Conservation (phyloP, 2,888 invertebrate species). For the Diabrotica balteata region DNA sequence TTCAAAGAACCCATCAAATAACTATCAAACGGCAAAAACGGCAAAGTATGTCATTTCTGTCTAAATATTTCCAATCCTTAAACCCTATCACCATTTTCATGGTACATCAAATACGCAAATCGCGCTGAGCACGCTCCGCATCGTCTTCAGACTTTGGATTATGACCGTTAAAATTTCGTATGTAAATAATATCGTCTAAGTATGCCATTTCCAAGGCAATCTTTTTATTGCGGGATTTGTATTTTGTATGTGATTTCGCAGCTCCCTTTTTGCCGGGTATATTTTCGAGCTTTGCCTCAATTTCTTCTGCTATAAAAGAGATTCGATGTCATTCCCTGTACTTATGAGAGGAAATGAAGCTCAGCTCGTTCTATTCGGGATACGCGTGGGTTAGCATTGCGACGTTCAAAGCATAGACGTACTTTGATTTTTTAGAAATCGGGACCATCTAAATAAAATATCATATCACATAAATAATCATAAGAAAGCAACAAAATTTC, state of each 20-base stretch:
- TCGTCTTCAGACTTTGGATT: constrained; percentile 30
- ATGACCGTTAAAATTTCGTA: constrained; percentile 49
- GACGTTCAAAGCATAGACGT: neutral
- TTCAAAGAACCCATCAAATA: too few species aligned
- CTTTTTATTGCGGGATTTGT: constrained; percentile 39
- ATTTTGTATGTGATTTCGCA: constrained; percentile 46
- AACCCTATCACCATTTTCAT: constrained; percentile 10
- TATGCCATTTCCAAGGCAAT: constrained; percentile 49
- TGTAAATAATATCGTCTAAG: constrained; percentile 54
- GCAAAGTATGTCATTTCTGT: too few species aligned
- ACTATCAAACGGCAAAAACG: too few species aligned
- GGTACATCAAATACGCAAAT: constrained; percentile 10
- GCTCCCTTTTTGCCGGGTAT: constrained; percentile 43
- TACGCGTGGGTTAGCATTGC: constrained; percentile 18
- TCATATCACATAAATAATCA: too few species aligned
- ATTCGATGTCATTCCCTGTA: constrained; percentile 43
- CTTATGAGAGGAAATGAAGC: constrained; percentile 29
- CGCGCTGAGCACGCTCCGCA: neutral
- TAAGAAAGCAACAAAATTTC: too few species aligned
- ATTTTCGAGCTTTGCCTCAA: constrained; percentile 45
- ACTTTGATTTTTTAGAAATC: too few species aligned
- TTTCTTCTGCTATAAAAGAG: constrained; percentile 50
- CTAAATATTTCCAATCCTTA: neutral
- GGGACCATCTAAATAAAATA: too few species aligned
- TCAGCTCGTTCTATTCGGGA: constrained; percentile 23